These are phyloP conservation scores for Parazoanthus atlanticus DNA, from an alignment of 92 coral and sea anemone species.

Conservation along the genomic window DNA sequence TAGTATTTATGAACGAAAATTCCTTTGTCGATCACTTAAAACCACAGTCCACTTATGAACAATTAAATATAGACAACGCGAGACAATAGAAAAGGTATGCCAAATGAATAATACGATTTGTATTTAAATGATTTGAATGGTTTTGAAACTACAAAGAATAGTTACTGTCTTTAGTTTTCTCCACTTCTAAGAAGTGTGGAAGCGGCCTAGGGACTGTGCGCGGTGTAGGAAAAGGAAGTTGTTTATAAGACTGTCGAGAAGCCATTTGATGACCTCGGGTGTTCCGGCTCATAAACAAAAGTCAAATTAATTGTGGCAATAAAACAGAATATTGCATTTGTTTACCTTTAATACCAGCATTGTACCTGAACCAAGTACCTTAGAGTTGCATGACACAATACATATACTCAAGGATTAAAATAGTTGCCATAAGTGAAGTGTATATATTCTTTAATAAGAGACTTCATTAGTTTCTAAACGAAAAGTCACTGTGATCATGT, in stretches of 20 bases:
- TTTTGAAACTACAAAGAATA: not conserved
- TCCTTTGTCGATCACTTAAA: not conserved
- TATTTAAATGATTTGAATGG: not conserved
- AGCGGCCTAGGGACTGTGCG: not conserved
- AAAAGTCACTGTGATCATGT: not conserved
- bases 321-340: not conserved
- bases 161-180: no score
- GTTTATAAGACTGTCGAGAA: conserved; percentile 2
- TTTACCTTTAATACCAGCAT: not conserved
- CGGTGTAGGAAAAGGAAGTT: conserved; percentile 9
- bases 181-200: not conserved
- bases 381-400: not conserved
- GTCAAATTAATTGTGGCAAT: not conserved
- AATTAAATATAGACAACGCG: not conserved
- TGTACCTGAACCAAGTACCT: not conserved
- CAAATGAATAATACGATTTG: not conserved
- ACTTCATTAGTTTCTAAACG: not conserved
- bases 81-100: not conserved
- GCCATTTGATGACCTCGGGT: not conserved
- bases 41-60: not conserved
- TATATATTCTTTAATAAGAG: not conserved
- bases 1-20: no score
- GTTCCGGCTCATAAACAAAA: conserved; percentile 10
- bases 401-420: not conserved
- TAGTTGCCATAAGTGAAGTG: not conserved